A percentile compares a stretch with the other conserved stretches of the same genome.
phyloP scores from a whole-genome alignment of 1,140 invertebrate species.

The Eurosta solidaginis region DNA sequence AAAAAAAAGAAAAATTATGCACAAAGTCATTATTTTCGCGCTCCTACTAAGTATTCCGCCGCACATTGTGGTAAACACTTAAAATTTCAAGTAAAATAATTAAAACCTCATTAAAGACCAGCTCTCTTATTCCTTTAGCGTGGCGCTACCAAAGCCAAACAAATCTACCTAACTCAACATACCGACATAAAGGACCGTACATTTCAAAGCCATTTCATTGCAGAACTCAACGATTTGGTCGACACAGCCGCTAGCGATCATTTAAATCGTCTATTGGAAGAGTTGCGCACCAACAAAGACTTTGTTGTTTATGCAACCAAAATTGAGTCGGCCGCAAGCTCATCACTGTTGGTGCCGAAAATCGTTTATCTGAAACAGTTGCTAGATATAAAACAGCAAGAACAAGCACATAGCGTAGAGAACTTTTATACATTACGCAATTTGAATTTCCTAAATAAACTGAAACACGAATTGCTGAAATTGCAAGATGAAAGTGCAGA shows the following conservation, averaged over 20 bases:
- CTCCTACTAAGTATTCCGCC: background rate
- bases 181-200: background rate
- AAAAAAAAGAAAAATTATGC: background rate
- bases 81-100: too few relatives aligned
- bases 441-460: slow-evolving; percentile 44
- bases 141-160: background rate
- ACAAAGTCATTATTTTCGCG: background rate
- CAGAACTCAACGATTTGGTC: background rate
- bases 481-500: slow-evolving; percentile 42
- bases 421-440: slow-evolving; percentile 45
- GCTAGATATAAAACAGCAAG: slow-evolving; percentile 38
- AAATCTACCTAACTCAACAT: background rate
- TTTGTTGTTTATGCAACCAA: background rate
- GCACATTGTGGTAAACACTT: background rate
- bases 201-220: slow-evolving; percentile 33
- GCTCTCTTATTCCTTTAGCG: background rate
- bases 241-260: background rate
- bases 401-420: slow-evolving; percentile 30
- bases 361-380: slow-evolving; percentile 49
- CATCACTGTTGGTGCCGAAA: slow-evolving; percentile 39
- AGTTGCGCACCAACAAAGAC: background rate
- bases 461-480: slow-evolving; percentile 36
- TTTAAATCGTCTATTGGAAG: background rate
- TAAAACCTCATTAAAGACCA: background rate
- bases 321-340: slow-evolving; percentile 19